Evolutionary conservation across 2,888 invertebrate species (phyloP).

Genomic region (Bembecia ichneumoniformis): DNA sequence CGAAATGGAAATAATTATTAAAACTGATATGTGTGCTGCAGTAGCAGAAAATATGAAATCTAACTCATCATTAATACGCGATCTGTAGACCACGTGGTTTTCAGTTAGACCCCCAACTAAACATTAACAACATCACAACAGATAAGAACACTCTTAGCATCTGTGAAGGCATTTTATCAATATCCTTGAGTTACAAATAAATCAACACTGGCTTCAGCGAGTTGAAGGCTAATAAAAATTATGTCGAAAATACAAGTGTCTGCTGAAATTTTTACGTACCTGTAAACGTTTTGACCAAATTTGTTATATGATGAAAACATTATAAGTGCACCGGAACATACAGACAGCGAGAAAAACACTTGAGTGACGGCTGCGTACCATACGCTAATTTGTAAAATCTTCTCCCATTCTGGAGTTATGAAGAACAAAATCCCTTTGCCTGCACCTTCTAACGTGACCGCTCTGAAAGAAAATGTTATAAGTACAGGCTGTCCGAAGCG

Average conservation of each 20-base stretch:
- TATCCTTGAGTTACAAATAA: background rate
- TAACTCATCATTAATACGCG: no score
- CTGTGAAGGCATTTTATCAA: no score
- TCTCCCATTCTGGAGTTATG: constrained; percentile 82
- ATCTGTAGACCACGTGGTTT: no score
- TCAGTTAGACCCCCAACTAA: no score
- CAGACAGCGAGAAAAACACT: constrained; percentile 84
- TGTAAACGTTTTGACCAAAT: constrained; percentile 79
- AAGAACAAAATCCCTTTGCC: constrained; percentile 82
- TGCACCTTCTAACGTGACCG: constrained; percentile 79
- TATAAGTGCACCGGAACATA: constrained; percentile 82
- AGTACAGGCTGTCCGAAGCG: no score
- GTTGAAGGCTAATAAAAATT: background rate
- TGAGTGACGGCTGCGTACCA: constrained; percentile 87
- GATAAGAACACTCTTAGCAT: no score
- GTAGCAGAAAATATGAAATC: no score
- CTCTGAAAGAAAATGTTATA: constrained; percentile 35
- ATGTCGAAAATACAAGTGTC: background rate
- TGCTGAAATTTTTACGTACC: constrained; percentile 44
- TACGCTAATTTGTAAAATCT: constrained; percentile 79
- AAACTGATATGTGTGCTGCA: no score
- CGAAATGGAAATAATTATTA: no score
- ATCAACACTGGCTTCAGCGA: constrained; percentile 1
- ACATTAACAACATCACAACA: no score
- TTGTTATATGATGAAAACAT: constrained; percentile 86